Evolutionary conservation across 2,113 vertebrate genomes (phyloP).

Genomic region (Cinclus mexicanus): DNA sequence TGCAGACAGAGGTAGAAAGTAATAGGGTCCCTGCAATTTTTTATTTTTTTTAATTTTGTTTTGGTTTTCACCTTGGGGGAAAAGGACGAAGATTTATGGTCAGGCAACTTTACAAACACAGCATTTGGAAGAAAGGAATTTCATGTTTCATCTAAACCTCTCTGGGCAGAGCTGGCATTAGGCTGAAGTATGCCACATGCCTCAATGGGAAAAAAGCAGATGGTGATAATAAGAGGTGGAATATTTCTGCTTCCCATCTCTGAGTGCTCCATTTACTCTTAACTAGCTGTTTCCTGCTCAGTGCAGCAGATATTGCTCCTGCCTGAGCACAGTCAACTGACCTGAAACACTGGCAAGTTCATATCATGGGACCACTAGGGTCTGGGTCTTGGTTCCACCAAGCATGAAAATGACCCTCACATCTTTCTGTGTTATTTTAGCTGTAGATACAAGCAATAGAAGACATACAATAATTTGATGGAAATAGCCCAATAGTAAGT

Average conservation of each 20-base stretch:
- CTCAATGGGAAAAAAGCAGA: constrained; percentile 27
- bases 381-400: not conserved
- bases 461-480: not conserved
- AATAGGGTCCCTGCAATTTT: not conserved
- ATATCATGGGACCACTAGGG: not conserved
- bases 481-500: not conserved
- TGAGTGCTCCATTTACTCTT: constrained; percentile 25
- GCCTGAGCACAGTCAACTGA: not conserved
- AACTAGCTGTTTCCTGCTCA: constrained; percentile 12
- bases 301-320: not conserved
- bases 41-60: not conserved
- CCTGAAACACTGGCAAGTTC: not conserved
- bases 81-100: not conserved
- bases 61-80: not conserved
- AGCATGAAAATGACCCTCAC: not conserved
- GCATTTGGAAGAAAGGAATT: not conserved
- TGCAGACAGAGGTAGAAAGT: not conserved
- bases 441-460: not conserved
- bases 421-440: not conserved
- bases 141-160: constrained; percentile 4
- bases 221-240: not conserved
- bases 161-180: constrained; percentile 19
- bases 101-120: not conserved
- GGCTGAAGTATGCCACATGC: not conserved
- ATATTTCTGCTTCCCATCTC: constrained; percentile 30